A percentile compares a stretch with the other conserved stretches of the same genome.
These are phyloP conservation scores for Exephanes ischioxanthus DNA, from an alignment of 2,888 invertebrate species.

Conservation along the genomic window DNA sequence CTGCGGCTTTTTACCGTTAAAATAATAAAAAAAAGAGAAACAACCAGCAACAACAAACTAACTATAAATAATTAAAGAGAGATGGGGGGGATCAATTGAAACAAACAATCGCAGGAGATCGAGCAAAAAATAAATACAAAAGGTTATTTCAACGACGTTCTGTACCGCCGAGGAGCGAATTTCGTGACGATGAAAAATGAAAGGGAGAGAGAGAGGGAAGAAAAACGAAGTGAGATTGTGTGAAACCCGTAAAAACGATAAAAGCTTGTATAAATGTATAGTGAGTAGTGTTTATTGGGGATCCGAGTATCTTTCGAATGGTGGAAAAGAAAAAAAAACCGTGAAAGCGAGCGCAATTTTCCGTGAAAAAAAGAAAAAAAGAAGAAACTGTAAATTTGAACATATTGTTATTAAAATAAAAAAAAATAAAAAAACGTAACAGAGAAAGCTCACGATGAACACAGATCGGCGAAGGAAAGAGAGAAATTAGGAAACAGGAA, in stretches of 20 bases:
- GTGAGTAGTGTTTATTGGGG: constrained; percentile 80
- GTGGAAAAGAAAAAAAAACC: constrained; percentile 71
- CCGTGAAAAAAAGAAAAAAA: constrained; percentile 63
- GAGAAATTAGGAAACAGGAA: constrained; percentile 20
- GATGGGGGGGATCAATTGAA: constrained; percentile 46
- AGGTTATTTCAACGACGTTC: constrained; percentile 63
- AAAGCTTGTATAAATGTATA: constrained; percentile 84
- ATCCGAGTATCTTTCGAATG: constrained; percentile 78
- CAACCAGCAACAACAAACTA: constrained; percentile 39
- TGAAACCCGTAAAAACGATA: constrained; percentile 70
- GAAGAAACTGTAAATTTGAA: constrained; percentile 81
- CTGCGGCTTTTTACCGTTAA: constrained; percentile 38
- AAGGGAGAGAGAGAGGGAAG: not conserved
- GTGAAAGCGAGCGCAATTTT: constrained; percentile 69
- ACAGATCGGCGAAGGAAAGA: constrained; percentile 49
- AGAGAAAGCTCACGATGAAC: constrained; percentile 57
- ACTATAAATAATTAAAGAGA: constrained; percentile 46
- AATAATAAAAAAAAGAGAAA: constrained; percentile 46
- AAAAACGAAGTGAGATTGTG: constrained; percentile 33
- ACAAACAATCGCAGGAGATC: constrained; percentile 34
- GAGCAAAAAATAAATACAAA: constrained; percentile 69
- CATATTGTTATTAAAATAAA: constrained; percentile 73
- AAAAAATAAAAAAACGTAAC: constrained; percentile 66
- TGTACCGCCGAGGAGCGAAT: constrained; percentile 56
- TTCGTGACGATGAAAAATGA: constrained; percentile 25